These are phyloP conservation scores for Lepidocolaptes lacrymiger DNA, from an alignment of 2,797 vertebrate species.

Conservation along the genomic window DNA sequence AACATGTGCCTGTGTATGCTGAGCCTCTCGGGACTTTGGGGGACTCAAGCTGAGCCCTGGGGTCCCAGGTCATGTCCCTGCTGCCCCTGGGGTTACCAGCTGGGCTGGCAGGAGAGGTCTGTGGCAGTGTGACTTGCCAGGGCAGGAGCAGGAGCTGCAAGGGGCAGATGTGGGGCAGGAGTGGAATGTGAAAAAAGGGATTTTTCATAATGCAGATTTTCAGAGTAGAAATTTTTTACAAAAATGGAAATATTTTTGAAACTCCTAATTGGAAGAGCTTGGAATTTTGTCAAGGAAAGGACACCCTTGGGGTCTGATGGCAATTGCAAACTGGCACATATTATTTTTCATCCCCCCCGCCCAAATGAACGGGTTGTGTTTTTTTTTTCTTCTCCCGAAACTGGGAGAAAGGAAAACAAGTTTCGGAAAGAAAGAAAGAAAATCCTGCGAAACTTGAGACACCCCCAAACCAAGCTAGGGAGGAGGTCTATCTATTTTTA, in stretches of 20 bases:
- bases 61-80: neutral
- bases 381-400: neutral
- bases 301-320: neutral
- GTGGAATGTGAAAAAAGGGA: neutral
- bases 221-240: neutral
- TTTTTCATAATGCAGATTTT: neutral
- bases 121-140: neutral
- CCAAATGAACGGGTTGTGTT: fast-evolving
- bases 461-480: neutral
- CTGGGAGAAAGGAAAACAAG: neutral
- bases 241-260: neutral
- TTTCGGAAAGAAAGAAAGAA: neutral
- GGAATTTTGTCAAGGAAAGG: neutral
- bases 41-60: neutral
- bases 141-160: neutral
- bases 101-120: neutral
- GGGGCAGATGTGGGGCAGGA: neutral
- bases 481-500: neutral
- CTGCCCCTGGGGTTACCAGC: neutral
- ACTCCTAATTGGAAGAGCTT: neutral
- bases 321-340: neutral
- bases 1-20: neutral
- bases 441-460: conserved; percentile 4
- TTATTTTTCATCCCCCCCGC: neutral
- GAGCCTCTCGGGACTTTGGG: neutral